A percentile compares a stretch with the other conserved stretches of the same genome.
These are phyloP conservation scores for Rhagoletis zephyria DNA, from an alignment of 1,140 invertebrate species.

Conservation along the genomic window DNA sequence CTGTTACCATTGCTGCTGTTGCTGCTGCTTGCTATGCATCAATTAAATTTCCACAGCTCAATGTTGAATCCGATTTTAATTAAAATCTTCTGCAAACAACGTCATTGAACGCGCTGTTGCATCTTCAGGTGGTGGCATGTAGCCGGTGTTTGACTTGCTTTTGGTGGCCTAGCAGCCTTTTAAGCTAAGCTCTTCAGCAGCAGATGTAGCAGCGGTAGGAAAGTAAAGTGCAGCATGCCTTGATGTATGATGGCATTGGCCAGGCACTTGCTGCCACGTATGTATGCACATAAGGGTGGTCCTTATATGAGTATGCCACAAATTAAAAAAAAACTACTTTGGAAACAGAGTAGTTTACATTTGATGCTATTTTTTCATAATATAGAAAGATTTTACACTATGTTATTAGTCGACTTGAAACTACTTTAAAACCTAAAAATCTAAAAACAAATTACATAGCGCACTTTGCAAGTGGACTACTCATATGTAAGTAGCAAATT, in stretches of 20 bases:
- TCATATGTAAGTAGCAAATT: too few relatives aligned
- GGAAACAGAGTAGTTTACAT: too few relatives aligned
- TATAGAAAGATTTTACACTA: too few relatives aligned
- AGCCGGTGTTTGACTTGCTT: neutral
- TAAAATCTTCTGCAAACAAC: slow-evolving; percentile 71
- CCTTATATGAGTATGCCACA: neutral
- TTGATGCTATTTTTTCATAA: too few relatives aligned
- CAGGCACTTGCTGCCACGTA: neutral
- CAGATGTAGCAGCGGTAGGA: neutral
- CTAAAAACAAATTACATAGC: too few relatives aligned
- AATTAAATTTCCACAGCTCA: slow-evolving; percentile 57
- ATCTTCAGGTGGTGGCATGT: neutral
- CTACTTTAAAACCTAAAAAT: too few relatives aligned
- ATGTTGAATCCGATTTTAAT: slow-evolving; percentile 72
- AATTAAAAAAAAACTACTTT: too few relatives aligned
- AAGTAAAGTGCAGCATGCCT: neutral
- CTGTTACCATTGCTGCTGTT: neutral
- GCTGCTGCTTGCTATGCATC: slow-evolving; percentile 29
- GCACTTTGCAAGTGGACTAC: too few relatives aligned
- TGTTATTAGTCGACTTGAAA: too few relatives aligned
- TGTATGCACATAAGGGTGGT: neutral
- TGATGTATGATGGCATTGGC: neutral
- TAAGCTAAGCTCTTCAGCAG: neutral
- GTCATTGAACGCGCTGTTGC: slow-evolving; percentile 59
- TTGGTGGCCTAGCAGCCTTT: slow-evolving; percentile 12